phyloP scores from a whole-genome alignment of 2,113 vertebrate species.

The Melanotaenia duboulayi region DNA sequence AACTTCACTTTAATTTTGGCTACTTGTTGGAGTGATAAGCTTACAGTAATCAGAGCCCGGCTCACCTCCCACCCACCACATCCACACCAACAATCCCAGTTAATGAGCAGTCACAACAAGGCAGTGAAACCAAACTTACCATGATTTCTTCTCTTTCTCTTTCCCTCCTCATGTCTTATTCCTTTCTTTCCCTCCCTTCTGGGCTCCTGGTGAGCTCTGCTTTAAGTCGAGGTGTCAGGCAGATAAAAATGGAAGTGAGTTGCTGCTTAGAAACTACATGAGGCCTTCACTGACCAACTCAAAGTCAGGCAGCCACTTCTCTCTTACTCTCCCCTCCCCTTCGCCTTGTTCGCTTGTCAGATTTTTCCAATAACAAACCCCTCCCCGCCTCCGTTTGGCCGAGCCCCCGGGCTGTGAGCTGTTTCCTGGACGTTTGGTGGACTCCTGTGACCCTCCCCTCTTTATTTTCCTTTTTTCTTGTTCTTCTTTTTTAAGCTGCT shows the following conservation, averaged over 20 bases:
- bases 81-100: constrained; percentile 25
- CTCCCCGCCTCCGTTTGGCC: constrained; percentile 60
- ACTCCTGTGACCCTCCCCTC: constrained; percentile 46
- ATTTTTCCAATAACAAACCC: constrained; percentile 89
- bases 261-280: constrained; percentile 70
- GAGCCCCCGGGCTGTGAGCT: constrained; percentile 36
- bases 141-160: constrained; percentile 60
- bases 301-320: constrained; percentile 77
- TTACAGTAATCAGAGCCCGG: constrained; percentile 19
- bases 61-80: constrained; percentile 42
- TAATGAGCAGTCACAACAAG: constrained; percentile 32
- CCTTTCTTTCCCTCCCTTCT: neutral
- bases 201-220: constrained; percentile 25
- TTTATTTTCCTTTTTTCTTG: neutral
- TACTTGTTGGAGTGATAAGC: neutral
- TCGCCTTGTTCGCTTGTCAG: constrained; percentile 80
- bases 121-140: constrained; percentile 55
- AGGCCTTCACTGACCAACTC: constrained; percentile 81
- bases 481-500: constrained; percentile 3
- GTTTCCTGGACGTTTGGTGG: constrained; percentile 61
- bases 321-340: constrained; percentile 25
- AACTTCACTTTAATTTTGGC: neutral
- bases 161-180: constrained; percentile 16
- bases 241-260: constrained; percentile 67
- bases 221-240: constrained; percentile 53